These are phyloP conservation scores for Brachyistius frenatus DNA, from an alignment of 2,113 vertebrate genomes.

Conservation along the genomic window DNA sequence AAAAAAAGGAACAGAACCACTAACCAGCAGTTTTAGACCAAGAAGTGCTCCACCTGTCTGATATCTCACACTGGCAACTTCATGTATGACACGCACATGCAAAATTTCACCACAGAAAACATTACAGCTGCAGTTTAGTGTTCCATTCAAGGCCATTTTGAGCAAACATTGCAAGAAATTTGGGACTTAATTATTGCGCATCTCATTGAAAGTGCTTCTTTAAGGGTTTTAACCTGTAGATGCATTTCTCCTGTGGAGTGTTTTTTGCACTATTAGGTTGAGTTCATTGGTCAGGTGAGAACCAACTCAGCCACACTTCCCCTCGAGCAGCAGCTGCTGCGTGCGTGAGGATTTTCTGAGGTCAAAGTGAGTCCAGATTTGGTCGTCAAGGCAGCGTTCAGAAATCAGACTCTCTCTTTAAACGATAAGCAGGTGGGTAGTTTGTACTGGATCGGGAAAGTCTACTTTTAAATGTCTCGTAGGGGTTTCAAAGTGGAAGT, in stretches of 20 bases:
- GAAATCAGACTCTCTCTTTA: neutral
- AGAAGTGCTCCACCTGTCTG: constrained; percentile 29
- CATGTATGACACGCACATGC: neutral
- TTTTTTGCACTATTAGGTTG: neutral
- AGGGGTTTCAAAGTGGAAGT: neutral
- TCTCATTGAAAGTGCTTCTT: neutral
- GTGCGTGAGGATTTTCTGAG: neutral
- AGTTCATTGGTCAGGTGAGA: neutral
- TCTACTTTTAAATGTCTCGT: neutral
- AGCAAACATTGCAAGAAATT: neutral
- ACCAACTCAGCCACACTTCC: neutral
- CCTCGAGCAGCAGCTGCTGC: neutral
- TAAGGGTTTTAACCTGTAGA: neutral
- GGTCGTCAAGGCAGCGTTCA: neutral
- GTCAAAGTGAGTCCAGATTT: neutral
- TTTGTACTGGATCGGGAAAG: neutral
- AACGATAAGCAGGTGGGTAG: neutral
- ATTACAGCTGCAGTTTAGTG: neutral
- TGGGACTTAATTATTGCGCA: neutral
- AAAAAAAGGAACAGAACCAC: constrained; percentile 6
- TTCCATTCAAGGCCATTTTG: neutral
- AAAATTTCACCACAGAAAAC: neutral
- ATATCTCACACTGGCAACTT: neutral
- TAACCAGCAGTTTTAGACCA: constrained; percentile 27
- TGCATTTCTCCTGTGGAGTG: neutral